A percentile compares a stretch with the other conserved stretches of the same genome.
These are phyloP conservation scores for Copidosoma floridanum DNA, from an alignment of 1,140 invertebrate genomes.

Conservation along the genomic window DNA sequence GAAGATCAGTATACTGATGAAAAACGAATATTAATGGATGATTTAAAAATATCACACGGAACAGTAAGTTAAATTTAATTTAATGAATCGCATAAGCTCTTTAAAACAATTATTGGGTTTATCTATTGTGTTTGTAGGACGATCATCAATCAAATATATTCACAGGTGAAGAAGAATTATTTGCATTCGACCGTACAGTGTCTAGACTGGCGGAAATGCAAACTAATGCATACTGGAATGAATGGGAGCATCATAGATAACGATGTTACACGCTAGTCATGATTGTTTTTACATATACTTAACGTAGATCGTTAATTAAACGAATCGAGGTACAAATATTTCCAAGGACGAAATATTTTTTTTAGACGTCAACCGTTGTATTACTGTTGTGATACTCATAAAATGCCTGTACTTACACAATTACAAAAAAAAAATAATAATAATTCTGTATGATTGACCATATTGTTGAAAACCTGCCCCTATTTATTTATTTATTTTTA, in stretches of 20 bases:
- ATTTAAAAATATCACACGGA: slow-evolving; percentile 73
- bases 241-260: slow-evolving; percentile 65
- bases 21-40: slow-evolving; percentile 88
- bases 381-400: slow-evolving; percentile 11
- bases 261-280: slow-evolving; percentile 22
- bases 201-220: slow-evolving; percentile 95
- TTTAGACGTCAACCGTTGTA: not conserved
- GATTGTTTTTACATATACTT: not conserved
- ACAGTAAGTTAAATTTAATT: slow-evolving; percentile 49
- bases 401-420: slow-evolving; percentile 12
- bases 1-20: slow-evolving; percentile 66
- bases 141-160: slow-evolving; percentile 81
- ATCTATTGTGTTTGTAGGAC: slow-evolving; percentile 55
- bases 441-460: not conserved
- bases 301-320: not conserved
- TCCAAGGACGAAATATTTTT: not conserved
- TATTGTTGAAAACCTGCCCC: slow-evolving; percentile 1
- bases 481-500: slow-evolving; percentile 23
- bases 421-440: too few species aligned
- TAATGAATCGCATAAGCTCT: not conserved
- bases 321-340: slow-evolving; percentile 1
- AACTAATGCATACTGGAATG: slow-evolving; percentile 87
- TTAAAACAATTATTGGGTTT: too few species aligned
- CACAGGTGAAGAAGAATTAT: slow-evolving; percentile 95
- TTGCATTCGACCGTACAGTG: slow-evolving; percentile 92